Evolutionary conservation across 2,888 invertebrate genomes (phyloP).

Genomic region (Campoplex capitator): DNA sequence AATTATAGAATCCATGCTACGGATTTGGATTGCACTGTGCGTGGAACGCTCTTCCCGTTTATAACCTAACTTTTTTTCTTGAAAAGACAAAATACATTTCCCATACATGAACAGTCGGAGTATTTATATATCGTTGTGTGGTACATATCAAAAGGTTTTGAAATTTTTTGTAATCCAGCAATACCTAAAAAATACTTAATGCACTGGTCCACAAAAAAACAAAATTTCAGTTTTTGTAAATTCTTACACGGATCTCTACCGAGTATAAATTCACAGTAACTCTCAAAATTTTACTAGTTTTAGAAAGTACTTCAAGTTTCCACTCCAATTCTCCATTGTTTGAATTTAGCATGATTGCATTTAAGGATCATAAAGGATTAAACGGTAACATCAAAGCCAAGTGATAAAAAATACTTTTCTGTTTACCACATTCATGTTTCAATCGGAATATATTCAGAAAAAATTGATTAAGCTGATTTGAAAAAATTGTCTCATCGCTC

Average conservation of each 20-base stretch:
- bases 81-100: background rate
- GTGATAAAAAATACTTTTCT: background rate
- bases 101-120: background rate
- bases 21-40: slow-evolving; percentile 13
- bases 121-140: background rate
- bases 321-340: background rate
- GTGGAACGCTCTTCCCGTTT: slow-evolving; percentile 1
- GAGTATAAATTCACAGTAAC: no score
- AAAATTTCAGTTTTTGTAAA: background rate
- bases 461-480: background rate
- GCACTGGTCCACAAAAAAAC: background rate
- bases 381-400: background rate
- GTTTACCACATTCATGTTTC: background rate
- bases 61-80: slow-evolving; percentile 61
- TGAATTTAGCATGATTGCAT: background rate
- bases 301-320: background rate
- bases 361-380: background rate
- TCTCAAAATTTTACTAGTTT: background rate
- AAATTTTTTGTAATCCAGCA: background rate
- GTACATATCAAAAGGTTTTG: background rate
- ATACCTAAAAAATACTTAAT: background rate
- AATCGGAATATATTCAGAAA: background rate
- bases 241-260: background rate
- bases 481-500: background rate
- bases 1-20: background rate